Evolutionary conservation across 2,113 vertebrate genomes (phyloP).

Genomic region (Chlorodrepanis virens): DNA sequence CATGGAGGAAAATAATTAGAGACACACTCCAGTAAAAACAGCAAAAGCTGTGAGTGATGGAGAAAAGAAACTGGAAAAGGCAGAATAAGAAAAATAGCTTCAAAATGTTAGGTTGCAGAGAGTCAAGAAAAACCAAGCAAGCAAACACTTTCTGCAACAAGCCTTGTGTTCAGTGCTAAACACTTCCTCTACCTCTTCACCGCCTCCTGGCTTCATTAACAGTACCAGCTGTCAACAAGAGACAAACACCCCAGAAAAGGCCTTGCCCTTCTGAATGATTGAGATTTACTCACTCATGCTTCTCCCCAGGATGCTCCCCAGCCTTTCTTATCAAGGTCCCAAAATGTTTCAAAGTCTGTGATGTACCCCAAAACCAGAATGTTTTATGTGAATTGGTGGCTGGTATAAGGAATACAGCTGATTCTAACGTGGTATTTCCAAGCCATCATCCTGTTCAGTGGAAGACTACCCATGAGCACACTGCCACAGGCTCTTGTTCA

Average conservation of each 20-base stretch:
- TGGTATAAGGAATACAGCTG: neutral
- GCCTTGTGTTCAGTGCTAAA: neutral
- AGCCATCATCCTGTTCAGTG: neutral
- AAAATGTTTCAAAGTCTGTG: neutral
- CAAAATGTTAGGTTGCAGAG: neutral
- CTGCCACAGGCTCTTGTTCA: fast-evolving
- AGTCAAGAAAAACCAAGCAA: neutral
- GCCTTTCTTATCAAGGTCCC: neutral
- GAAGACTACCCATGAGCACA: neutral
- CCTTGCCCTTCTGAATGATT: neutral
- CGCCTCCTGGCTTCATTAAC: neutral
- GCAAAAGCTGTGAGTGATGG: neutral
- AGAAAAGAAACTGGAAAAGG: neutral
- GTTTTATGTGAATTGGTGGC: neutral
- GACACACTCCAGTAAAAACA: neutral
- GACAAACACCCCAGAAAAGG: neutral
- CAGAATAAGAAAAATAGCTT: neutral
- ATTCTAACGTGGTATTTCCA: neutral
- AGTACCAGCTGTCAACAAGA: neutral
- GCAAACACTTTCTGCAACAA: neutral
- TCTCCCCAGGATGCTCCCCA: neutral
- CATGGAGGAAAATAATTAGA: neutral
- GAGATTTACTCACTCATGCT: neutral
- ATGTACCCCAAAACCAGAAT: neutral
- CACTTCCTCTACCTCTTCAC: neutral